A percentile compares a stretch with the other conserved stretches of the same genome.
Evolutionary conservation across 2,888 invertebrate species (phyloP).

Genomic region (Hyposoter dolosus): DNA sequence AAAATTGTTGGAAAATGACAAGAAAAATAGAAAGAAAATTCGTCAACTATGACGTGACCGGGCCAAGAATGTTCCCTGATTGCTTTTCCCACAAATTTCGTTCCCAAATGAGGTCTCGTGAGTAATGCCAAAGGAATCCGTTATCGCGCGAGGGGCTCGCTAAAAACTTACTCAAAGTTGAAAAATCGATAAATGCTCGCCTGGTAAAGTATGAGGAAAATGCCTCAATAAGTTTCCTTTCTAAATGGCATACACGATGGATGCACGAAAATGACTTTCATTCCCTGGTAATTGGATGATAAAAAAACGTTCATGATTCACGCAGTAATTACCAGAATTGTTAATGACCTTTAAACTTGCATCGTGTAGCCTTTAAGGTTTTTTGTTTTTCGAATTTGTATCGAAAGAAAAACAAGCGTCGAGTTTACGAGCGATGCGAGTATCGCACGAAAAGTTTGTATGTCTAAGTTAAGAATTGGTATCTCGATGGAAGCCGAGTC

Average conservation of each 20-base stretch:
- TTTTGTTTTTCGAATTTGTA: background rate
- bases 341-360: too few relatives aligned
- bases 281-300: background rate
- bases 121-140: constrained; percentile 48
- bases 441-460: background rate
- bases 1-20: constrained; percentile 8
- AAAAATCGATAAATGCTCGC: constrained; percentile 23
- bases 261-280: background rate
- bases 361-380: too few relatives aligned
- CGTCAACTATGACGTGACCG: background rate
- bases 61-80: constrained; percentile 21
- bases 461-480: constrained; percentile 24
- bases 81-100: background rate
- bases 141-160: constrained; percentile 17
- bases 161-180: background rate
- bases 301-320: background rate
- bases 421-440: background rate
- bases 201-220: background rate
- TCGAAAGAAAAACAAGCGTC: background rate
- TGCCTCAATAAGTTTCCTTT: background rate
- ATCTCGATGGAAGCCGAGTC: constrained; percentile 66
- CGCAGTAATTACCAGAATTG: background rate
- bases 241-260: background rate
- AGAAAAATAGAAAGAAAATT: background rate
- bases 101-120: constrained; percentile 31